Evolutionary conservation across 2,888 invertebrate species (phyloP).

Genomic region (Metacarcinus magister): DNA sequence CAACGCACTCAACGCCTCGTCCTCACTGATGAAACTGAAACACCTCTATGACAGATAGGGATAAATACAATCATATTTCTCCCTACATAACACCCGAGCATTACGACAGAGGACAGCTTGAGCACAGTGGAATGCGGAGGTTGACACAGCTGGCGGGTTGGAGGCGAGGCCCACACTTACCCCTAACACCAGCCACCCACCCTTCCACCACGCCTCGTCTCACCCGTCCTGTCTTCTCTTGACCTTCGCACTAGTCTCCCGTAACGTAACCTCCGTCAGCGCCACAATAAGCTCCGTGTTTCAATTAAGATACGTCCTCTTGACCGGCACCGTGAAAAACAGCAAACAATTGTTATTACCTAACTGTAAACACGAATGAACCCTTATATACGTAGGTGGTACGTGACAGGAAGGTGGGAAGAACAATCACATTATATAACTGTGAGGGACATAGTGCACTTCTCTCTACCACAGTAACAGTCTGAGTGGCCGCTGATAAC

Average conservation of each 20-base stretch:
- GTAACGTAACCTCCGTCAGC: not conserved
- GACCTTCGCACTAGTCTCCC: not conserved
- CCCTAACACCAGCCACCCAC: slow-evolving; percentile 2
- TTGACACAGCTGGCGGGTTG: not conserved
- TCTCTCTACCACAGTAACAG: not conserved
- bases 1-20: not conserved
- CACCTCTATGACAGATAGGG: not conserved
- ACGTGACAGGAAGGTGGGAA: slow-evolving; percentile 5
- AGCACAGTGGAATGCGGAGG: slow-evolving; percentile 12
- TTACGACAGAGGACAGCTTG: not conserved
- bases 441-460: not conserved
- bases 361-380: not conserved
- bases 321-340: not conserved
- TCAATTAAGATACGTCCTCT: not conserved
- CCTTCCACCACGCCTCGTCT: not conserved
- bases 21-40: not conserved
- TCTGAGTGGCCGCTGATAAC: not conserved
- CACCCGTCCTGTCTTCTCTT: not conserved
- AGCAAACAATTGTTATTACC: not conserved
- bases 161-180: not conserved
- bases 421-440: slow-evolving; percentile 31
- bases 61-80: not conserved
- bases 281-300: not conserved
- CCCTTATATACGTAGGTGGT: not conserved
- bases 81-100: not conserved